Percentiles rank a stretch among this genome's conserved stretches.
These are phyloP conservation scores for Anolis carolinensis DNA, from an alignment of 2,113 vertebrate genomes.

Conservation along the genomic window DNA sequence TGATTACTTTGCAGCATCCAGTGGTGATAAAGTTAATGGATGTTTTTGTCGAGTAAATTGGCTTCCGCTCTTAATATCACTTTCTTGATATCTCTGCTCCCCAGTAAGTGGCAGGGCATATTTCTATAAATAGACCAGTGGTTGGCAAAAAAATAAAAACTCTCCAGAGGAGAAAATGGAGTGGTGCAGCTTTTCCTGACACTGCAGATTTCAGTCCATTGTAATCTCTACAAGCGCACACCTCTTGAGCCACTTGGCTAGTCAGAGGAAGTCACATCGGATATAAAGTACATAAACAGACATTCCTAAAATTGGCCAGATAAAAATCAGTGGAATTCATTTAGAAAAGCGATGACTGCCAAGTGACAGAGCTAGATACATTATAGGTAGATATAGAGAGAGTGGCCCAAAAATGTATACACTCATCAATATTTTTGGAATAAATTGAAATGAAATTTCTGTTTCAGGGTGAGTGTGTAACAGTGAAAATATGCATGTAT, in stretches of 20 bases:
- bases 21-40: constrained; percentile 74
- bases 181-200: constrained; percentile 67
- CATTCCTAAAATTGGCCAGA: not conserved
- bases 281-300: constrained; percentile 49
- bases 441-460: too few relatives aligned
- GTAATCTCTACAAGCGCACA: constrained; percentile 70
- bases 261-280: constrained; percentile 62
- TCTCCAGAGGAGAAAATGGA: not conserved
- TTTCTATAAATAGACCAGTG: constrained; percentile 70
- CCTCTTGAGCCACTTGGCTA: constrained; percentile 52
- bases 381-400: too few relatives aligned
- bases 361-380: too few relatives aligned
- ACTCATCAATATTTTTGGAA: too few relatives aligned
- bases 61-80: constrained; percentile 72
- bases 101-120: constrained; percentile 54
- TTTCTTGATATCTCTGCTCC: constrained; percentile 63
- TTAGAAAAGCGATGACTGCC: not conserved
- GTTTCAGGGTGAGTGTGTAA: too few relatives aligned
- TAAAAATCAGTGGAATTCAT: constrained; percentile 25
- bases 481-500: too few relatives aligned
- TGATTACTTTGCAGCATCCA: constrained; percentile 69
- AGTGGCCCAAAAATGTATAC: too few relatives aligned
- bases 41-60: constrained; percentile 70
- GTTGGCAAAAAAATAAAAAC: constrained; percentile 30
- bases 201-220: constrained; percentile 63